phyloP scores from a whole-genome alignment of 2,797 vertebrate genomes.

The Leptoclinus maculatus region DNA sequence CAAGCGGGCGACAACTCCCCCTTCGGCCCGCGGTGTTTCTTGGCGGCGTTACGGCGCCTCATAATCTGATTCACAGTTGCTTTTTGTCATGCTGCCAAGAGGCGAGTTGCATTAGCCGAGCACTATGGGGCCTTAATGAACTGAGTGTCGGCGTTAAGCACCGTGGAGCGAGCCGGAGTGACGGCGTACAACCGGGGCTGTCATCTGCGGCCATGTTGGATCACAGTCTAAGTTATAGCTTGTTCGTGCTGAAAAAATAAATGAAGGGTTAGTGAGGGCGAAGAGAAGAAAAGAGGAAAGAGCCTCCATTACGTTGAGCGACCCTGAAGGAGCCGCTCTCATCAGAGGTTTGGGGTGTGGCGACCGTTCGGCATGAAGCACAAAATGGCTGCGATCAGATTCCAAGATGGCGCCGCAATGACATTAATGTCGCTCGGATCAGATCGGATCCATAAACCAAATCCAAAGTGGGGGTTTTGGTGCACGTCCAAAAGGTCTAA shows the following conservation, averaged over 20 bases:
- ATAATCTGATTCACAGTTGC: constrained; percentile 81
- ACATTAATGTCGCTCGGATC: background rate
- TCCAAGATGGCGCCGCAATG: constrained; percentile 63
- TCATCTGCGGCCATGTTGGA: constrained; percentile 71
- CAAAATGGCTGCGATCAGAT: constrained; percentile 67
- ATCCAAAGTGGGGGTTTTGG: constrained; percentile 57
- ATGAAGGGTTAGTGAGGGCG: constrained; percentile 13
- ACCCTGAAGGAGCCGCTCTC: constrained; percentile 3
- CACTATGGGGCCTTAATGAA: constrained; percentile 76
- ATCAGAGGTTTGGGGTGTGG: background rate
- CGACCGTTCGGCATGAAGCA: constrained; percentile 38
- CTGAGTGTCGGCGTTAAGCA: constrained; percentile 75
- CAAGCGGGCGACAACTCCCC: constrained; percentile 66
- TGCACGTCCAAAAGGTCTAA: constrained; percentile 65
- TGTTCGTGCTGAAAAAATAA: constrained; percentile 26
- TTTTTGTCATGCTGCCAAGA: constrained; percentile 81
- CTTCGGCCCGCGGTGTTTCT: constrained; percentile 65
- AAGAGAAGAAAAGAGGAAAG: background rate
- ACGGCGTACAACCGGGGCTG: constrained; percentile 57
- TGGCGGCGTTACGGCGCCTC: constrained; percentile 70
- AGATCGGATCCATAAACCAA: too few relatives aligned
- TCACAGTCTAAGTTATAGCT: constrained; percentile 45
- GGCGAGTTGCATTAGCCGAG: constrained; percentile 69
- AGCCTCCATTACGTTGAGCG: background rate
- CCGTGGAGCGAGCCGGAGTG: constrained; percentile 64